phyloP scores from a whole-genome alignment of 2,797 vertebrate species.

The Eupleurogrammus muticus region DNA sequence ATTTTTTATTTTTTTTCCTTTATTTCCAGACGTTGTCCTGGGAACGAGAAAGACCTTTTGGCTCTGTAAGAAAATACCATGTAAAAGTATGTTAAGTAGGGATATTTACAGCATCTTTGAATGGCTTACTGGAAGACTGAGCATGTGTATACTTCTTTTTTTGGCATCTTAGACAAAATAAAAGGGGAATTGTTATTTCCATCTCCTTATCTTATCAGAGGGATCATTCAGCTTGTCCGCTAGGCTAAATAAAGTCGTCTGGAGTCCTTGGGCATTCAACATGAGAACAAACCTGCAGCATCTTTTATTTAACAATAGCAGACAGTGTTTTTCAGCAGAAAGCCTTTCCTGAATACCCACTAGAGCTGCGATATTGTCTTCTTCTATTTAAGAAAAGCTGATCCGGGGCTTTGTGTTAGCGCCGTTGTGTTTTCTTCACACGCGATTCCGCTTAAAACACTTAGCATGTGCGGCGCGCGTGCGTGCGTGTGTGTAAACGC shows the following conservation, averaged over 20 bases:
- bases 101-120: slow-evolving; percentile 9
- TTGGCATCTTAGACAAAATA: slow-evolving; percentile 23
- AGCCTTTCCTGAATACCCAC: slow-evolving; percentile 35
- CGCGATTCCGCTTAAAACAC: slow-evolving; percentile 23
- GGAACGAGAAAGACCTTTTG: slow-evolving; percentile 44
- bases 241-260: slow-evolving; percentile 42
- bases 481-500: slow-evolving; percentile 9
- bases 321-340: slow-evolving; percentile 37
- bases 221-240: slow-evolving; percentile 39
- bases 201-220: slow-evolving; percentile 37
- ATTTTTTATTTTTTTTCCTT: slow-evolving; percentile 30
- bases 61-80: slow-evolving; percentile 22
- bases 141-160: slow-evolving; percentile 5
- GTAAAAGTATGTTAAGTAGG: slow-evolving; percentile 15
- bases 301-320: slow-evolving; percentile 55
- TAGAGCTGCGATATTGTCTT: slow-evolving; percentile 43
- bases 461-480: background rate
- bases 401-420: slow-evolving; percentile 31
- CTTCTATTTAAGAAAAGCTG: slow-evolving; percentile 49
- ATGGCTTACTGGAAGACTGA: slow-evolving; percentile 17
- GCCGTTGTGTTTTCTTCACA: slow-evolving; percentile 32
- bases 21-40: slow-evolving; percentile 48
- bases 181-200: slow-evolving; percentile 4
- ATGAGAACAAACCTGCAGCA: slow-evolving; percentile 25
- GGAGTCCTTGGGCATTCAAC: slow-evolving; percentile 26